Conservation (phyloP, 2,888 invertebrate genomes). For the Amphimallon solstitiale region DNA sequence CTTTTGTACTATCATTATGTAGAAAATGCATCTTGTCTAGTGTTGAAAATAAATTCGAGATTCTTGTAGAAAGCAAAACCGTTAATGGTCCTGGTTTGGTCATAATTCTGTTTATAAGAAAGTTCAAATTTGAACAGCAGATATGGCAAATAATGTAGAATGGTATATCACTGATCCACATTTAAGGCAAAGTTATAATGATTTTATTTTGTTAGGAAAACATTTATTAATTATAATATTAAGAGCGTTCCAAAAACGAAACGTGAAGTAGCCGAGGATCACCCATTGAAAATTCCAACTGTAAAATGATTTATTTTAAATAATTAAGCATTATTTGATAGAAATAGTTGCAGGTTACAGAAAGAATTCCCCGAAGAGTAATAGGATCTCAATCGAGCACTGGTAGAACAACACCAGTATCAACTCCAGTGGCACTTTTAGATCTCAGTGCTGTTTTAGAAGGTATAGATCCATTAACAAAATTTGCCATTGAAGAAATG, state of each 20-base stretch:
- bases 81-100: no score
- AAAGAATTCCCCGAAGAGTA: conserved; percentile 66
- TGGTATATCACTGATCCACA: conserved; percentile 42
- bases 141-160: conserved; percentile 47
- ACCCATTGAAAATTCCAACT: conserved; percentile 69
- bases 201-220: conserved; percentile 49
- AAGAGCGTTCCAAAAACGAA: conserved; percentile 26
- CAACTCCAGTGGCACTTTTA: conserved; percentile 60
- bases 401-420: conserved; percentile 65
- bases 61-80: no score
- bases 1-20: no score
- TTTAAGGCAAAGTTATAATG: conserved; percentile 1
- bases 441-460: conserved; percentile 71
- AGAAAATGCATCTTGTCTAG: no score
- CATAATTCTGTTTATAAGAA: no score
- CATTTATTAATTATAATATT: conserved; percentile 42
- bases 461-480: conserved; percentile 79
- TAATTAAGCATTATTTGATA: neutral
- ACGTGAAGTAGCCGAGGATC: conserved; percentile 59
- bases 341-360: conserved; percentile 62
- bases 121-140: conserved; percentile 4
- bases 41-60: no score
- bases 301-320: conserved; percentile 47
- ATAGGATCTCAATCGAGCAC: conserved; percentile 65
- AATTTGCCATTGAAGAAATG: conserved; percentile 72